A percentile compares a stretch with the other conserved stretches of the same genome.
phyloP scores from a whole-genome alignment of 2,888 invertebrate species.

The Eutolmus rufibarbis region DNA sequence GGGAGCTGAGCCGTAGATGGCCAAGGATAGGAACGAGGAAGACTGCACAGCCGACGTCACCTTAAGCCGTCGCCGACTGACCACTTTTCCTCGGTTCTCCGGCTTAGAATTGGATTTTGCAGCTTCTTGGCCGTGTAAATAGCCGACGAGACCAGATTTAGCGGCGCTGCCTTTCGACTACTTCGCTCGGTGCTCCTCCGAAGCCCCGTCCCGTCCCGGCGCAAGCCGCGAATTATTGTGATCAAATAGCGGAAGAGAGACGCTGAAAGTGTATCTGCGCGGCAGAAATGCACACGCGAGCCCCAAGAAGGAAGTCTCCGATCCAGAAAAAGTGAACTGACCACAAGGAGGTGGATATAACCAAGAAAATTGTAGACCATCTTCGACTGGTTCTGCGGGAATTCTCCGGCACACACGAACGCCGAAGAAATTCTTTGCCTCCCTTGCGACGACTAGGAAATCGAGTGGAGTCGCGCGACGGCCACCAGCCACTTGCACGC shows the following conservation, averaged over 20 bases:
- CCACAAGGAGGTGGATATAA: background rate
- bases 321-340: background rate
- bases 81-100: background rate
- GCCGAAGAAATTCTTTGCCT: background rate
- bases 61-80: background rate
- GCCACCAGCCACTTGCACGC: background rate
- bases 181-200: background rate
- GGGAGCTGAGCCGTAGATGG: background rate
- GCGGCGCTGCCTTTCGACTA: background rate
- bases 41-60: background rate
- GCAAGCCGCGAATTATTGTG: background rate
- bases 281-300: background rate
- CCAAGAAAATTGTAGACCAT: background rate
- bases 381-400: background rate
- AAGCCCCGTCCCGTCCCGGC: background rate
- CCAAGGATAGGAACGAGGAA: background rate
- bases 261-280: background rate
- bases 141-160: background rate
- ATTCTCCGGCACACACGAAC: background rate
- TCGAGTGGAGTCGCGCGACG: background rate
- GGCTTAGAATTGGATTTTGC: background rate
- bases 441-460: background rate
- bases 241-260: constrained; percentile 19
- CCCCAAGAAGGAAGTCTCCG: background rate
- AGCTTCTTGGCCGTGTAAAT: background rate